Percentiles rank a stretch among this genome's conserved stretches.
Conservation (phyloP, 1,140 invertebrate species). For the Bombus breviceps region DNA sequence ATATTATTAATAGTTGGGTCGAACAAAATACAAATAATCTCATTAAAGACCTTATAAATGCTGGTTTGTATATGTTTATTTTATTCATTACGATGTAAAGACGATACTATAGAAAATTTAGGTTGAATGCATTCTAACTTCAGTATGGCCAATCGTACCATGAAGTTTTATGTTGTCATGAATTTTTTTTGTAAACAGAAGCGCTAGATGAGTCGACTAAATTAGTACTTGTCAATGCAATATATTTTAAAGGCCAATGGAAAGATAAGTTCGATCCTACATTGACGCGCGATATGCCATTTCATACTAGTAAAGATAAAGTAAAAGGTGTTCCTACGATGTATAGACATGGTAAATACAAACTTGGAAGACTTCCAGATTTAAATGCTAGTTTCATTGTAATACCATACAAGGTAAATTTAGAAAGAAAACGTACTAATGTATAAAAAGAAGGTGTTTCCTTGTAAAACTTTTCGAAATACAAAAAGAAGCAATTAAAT, state of each 20-base stretch:
- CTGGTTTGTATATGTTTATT: no score
- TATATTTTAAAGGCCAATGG: conserved; percentile 95
- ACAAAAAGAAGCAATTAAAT: not conserved
- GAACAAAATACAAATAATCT: no score
- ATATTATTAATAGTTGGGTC: no score
- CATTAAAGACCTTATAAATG: no score
- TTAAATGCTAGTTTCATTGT: conserved; percentile 81
- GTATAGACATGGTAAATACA: conserved; percentile 77
- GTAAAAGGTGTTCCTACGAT: conserved; percentile 82
- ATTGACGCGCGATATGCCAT: conserved; percentile 83
- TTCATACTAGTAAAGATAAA: conserved; percentile 78
- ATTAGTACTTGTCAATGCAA: conserved; percentile 91
- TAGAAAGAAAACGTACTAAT: not conserved
- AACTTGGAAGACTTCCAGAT: conserved; percentile 71
- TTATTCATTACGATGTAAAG: no score
- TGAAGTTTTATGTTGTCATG: not conserved
- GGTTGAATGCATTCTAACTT: not conserved
- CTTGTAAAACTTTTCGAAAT: not conserved
- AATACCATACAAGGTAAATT: conserved; percentile 83
- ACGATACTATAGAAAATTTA: no score
- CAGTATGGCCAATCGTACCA: not conserved
- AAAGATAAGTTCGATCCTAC: conserved; percentile 85
- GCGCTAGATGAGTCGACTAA: conserved; percentile 81
- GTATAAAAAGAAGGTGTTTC: not conserved
- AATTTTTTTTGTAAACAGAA: conserved; percentile 65